These are phyloP conservation scores for Drosophila ananassae DNA, from an alignment of 1,140 invertebrate genomes.

Conservation along the genomic window DNA sequence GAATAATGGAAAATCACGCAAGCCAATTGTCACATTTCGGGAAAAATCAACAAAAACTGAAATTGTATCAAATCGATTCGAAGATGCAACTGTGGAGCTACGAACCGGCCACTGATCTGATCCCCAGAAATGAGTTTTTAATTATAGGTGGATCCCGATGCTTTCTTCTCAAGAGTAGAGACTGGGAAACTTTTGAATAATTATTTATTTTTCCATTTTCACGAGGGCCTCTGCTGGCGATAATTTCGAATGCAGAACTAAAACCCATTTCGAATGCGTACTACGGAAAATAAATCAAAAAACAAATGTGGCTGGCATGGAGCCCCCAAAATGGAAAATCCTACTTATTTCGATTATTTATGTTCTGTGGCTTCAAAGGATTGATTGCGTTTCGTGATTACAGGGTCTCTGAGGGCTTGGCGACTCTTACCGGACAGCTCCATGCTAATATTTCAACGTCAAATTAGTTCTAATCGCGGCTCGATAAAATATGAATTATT, in stretches of 20 bases:
- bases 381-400: slow-evolving; percentile 75
- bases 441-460: slow-evolving; percentile 74
- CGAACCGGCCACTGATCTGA: neutral
- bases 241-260: slow-evolving; percentile 77
- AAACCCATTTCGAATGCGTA: slow-evolving; percentile 79
- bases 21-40: slow-evolving; percentile 70
- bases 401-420: slow-evolving; percentile 27
- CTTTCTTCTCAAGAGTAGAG: neutral
- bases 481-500: slow-evolving; percentile 74
- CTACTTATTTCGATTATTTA: slow-evolving; percentile 71
- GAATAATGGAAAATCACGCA: slow-evolving; percentile 77
- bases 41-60: slow-evolving; percentile 76
- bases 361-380: slow-evolving; percentile 58
- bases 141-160: slow-evolving; percentile 57
- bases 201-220: slow-evolving; percentile 77
- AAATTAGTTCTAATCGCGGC: slow-evolving; percentile 75
- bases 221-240: slow-evolving; percentile 52
- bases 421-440: neutral
- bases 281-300: slow-evolving; percentile 83
- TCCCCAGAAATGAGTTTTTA: slow-evolving; percentile 59
- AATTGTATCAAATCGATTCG: slow-evolving; percentile 81
- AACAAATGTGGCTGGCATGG: slow-evolving; percentile 46
- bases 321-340: slow-evolving; percentile 38
- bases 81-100: slow-evolving; percentile 8
- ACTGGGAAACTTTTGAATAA: slow-evolving; percentile 47